Evolutionary conservation across 1,140 invertebrate species (phyloP).

Genomic region (Centruroides sculpturatus): DNA sequence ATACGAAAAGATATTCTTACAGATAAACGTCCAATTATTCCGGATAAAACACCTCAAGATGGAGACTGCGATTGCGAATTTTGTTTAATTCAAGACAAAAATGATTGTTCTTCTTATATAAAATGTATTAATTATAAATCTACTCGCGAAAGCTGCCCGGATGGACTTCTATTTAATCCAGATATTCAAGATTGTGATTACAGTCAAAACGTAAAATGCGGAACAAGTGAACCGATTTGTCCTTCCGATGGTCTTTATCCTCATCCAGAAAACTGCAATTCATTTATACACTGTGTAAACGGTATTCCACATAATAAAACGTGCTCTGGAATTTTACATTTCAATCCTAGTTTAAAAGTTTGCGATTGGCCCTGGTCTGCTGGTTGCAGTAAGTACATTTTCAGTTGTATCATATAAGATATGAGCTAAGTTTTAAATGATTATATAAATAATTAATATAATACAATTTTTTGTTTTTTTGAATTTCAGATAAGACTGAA

Average conservation of each 20-base stretch:
- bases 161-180: conserved; percentile 2
- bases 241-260: conserved; percentile 4
- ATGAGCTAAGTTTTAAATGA: too few species aligned
- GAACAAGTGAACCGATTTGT: background rate
- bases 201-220: conserved; percentile 2
- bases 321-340: conserved; percentile 19
- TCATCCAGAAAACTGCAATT: conserved; percentile 19
- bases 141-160: background rate
- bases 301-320: conserved; percentile 16
- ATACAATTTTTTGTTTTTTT: too few species aligned
- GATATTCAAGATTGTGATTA: conserved; percentile 3
- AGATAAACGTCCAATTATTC: too few species aligned
- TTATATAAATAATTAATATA: too few species aligned
- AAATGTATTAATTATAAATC: background rate
- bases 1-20: too few species aligned
- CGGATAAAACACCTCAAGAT: background rate
- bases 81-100: background rate
- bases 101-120: background rate
- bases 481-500: too few species aligned
- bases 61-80: conserved; percentile 2
- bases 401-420: background rate
- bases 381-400: conserved; percentile 8
- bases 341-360: conserved; percentile 13
- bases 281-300: conserved; percentile 16
- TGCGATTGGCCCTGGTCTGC: conserved; percentile 19